Base-by-base conservation (phyloP, 2,797 vertebrate genomes). In the Epinephelus malabaricus region DNA sequence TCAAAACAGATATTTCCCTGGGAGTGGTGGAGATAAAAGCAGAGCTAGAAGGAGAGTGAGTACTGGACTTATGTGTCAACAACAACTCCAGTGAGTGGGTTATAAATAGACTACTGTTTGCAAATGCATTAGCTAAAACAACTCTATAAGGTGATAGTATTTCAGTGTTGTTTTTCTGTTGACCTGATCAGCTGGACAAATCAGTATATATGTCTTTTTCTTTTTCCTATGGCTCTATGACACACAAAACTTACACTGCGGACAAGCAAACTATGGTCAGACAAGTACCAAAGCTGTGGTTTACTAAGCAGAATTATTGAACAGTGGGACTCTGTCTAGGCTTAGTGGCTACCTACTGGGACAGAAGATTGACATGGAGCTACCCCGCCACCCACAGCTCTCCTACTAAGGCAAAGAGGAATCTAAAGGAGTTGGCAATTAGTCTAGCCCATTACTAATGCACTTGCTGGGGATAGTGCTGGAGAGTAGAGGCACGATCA, bases 371-470 rank as follows among this genome's bases (percentile, higher is more conserved):
- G 82, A 85, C 81, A 81, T 59, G 62, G 27, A 88, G 73, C 76
- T 62, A 73, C 60, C 56, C 65, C 40, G 58, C 86, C 78, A 88
- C 78, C 82, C 83, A 78, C 59, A 59, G 62, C 65, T 86, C 83
- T 68, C 79, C 49, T 56, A 78, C 78, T 46, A 69, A 74, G 66
- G 58, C 49, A 73, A 75, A 73, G 63, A 66, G 45, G 54, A 75
- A 54, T 76, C 65, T 54, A 15, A 72, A 83, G 69, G 78, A 88
- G 83, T 71, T 82, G 76, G 84, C 81, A 78, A 83, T 92, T 89
- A 88, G 87, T 63, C 30, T 13, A 71, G 65, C 69, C 75, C 62
- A 71, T 78, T 75, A 34, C 79, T 79, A 78, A 91, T 77, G 69
- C 23, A 81, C 66, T 81, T 56, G 61, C 40, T n/a, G 45, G 49